Base-by-base conservation (phyloP, 2,888 invertebrate genomes). In the Capitulum mitella region DNA sequence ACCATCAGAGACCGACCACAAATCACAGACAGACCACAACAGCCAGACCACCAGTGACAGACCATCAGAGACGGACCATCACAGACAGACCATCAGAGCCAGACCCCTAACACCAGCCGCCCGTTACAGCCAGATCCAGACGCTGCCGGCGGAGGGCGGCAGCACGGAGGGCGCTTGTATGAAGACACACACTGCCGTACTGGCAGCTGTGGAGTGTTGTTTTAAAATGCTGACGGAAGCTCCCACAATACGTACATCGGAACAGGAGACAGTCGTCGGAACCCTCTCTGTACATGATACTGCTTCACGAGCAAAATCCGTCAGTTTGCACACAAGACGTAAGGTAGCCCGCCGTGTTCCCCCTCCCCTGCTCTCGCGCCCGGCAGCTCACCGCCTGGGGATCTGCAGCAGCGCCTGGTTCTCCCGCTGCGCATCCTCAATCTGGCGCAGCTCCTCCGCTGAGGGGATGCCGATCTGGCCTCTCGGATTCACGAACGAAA, bases 341-440 rank as follows among this genome's bases (percentile, higher is more conserved):
- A 32, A 12, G 32, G 32, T 16, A 32, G 10, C 6, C 8, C 64
- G 14, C n/a, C n/a, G n/a, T n/a, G 3, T 64, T 8, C 1, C 1
- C 5, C 16, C 64, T 10, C 10, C 8, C 12, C 12, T 29, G 64
- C 8, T 12, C 12, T 8, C 64, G 19, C 8, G 46, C 14, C 16
- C 37, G 5, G 14, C 6, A 8, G 1, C 46, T 76, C 76, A 82
- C 82, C 82, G 22, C 80, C 82, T 43, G 29, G 76, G 76, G 16
- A 76, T 76, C 46, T 48, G 43, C 46, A 76, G 46, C 29, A 76
- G 76, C 1, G n/a, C 46, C 12, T 78, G 51, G 26, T 80, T 79
- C 54, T 82, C 80, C 1, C 81, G 81, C 77, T 82, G 81, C 70
- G 80, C 78, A 76, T 80, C 80, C 29, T 82, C 80, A 80, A 82